Conservation (phyloP, 2,888 invertebrate species). For the Exocentrus adspersus region DNA sequence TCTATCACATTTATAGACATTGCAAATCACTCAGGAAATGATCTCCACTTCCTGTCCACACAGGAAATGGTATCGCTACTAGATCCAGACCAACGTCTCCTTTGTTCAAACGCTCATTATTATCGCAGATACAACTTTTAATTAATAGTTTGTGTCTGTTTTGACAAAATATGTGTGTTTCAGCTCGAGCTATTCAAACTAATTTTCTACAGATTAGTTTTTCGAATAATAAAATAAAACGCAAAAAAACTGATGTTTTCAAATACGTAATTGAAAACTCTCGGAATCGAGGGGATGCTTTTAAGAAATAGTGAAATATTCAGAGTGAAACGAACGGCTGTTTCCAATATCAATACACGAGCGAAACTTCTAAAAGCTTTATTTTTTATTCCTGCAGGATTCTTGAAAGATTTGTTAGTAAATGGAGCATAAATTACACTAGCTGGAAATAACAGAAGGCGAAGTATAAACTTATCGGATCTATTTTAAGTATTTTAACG, state of each 20-base stretch:
- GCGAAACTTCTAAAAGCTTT: background rate
- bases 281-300: background rate
- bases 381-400: background rate
- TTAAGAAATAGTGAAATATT: conserved; percentile 10
- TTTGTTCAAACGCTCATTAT: conserved; percentile 6
- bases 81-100: conserved; percentile 28
- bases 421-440: background rate
- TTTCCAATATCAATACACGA: background rate
- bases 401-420: background rate
- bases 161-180: background rate
- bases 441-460: background rate
- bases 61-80: conserved; percentile 29
- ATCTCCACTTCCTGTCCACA: conserved; percentile 33
- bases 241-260: too few relatives aligned
- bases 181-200: background rate
- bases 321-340: background rate
- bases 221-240: too few relatives aligned
- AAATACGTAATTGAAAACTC: background rate
- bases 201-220: background rate
- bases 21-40: conserved; percentile 34
- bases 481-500: background rate
- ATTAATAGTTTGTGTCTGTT: conserved; percentile 25
- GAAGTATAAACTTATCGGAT: background rate
- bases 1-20: conserved; percentile 11
- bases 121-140: conserved; percentile 19